These are phyloP conservation scores for Alviniconcha marisindica DNA, from an alignment of 1,140 invertebrate species.

Conservation along the genomic window DNA sequence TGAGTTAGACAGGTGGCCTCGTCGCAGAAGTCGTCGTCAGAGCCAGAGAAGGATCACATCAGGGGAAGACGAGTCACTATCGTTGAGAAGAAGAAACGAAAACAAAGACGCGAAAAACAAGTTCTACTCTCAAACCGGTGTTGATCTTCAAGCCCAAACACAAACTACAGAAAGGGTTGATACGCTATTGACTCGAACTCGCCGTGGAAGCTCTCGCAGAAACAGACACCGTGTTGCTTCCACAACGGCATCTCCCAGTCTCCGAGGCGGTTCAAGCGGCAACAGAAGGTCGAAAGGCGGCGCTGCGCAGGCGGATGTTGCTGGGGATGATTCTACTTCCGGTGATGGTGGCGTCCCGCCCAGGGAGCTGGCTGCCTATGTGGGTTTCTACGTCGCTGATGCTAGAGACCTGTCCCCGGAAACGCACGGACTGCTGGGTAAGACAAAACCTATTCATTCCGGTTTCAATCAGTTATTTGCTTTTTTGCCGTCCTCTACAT, in stretches of 20 bases:
- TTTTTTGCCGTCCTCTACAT: neutral
- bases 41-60: too few species aligned
- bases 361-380: slow-evolving; percentile 19
- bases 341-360: neutral
- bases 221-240: neutral
- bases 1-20: neutral
- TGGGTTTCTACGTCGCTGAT: slow-evolving; percentile 39
- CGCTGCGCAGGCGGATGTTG: neutral
- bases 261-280: too few species aligned
- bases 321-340: neutral
- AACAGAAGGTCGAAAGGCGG: neutral
- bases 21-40: neutral
- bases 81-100: neutral
- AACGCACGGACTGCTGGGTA: slow-evolving; percentile 36
- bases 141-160: too few species aligned
- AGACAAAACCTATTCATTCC: neutral
- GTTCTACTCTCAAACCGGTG: too few species aligned
- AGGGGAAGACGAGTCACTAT: neutral
- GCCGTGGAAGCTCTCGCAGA: neutral
- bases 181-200: too few species aligned
- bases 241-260: too few species aligned
- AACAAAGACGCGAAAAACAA: neutral
- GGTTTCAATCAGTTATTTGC: neutral
- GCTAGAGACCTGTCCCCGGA: slow-evolving; percentile 26
- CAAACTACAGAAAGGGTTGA: too few species aligned